These are phyloP conservation scores for Parotia lawesii DNA, from an alignment of 2,113 vertebrate species.

Conservation along the genomic window DNA sequence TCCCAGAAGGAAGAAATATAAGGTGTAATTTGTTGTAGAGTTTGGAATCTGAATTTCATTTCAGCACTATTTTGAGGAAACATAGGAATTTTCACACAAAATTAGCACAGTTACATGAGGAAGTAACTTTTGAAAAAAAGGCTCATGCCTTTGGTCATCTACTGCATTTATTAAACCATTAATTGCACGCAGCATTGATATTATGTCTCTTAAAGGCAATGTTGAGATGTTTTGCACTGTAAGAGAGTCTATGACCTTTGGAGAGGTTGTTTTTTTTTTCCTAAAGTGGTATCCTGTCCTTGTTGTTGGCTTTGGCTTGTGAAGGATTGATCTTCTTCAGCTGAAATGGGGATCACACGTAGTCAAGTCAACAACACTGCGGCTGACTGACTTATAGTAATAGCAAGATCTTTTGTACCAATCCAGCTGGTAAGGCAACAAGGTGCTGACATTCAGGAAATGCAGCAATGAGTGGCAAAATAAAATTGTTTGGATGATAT, in stretches of 20 bases:
- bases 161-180: background rate
- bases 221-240: background rate
- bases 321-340: background rate
- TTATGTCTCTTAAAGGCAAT: background rate
- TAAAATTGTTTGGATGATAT: constrained; percentile 6
- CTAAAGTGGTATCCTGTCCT: background rate
- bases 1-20: background rate
- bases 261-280: background rate
- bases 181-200: background rate
- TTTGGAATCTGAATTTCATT: background rate
- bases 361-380: background rate
- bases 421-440: background rate
- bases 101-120: background rate
- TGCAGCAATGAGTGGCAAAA: background rate
- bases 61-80: background rate
- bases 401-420: background rate
- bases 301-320: background rate
- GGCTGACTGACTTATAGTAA: background rate
- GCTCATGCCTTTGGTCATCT: background rate
- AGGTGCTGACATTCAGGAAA: constrained; percentile 44
- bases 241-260: background rate
- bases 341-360: background rate
- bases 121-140: background rate
- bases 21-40: background rate
- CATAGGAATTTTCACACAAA: background rate